These are phyloP conservation scores for Astur gentilis DNA, from an alignment of 2,113 vertebrate genomes.

Conservation along the genomic window DNA sequence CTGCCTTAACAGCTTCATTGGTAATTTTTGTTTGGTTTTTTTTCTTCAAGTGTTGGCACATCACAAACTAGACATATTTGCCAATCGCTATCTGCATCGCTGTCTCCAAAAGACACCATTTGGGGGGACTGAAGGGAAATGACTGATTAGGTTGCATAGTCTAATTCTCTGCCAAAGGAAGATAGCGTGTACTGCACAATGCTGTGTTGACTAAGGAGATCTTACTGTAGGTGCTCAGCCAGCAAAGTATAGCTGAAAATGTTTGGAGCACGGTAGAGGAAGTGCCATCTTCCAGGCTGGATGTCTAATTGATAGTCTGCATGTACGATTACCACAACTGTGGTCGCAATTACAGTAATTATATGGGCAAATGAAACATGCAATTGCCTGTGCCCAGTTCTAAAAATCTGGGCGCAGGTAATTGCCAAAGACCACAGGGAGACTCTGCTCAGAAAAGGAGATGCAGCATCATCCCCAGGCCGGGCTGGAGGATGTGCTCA, in stretches of 20 bases:
- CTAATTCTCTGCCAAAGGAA: not conserved
- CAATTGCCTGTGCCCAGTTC: not conserved
- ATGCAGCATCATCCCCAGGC: rapidly evolving
- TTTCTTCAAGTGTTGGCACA: not conserved
- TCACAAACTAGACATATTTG: not conserved
- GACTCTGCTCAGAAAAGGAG: not conserved
- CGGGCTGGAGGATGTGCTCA: not conserved
- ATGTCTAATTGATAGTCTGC: not conserved
- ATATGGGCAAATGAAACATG: not conserved
- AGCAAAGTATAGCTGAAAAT: not conserved
- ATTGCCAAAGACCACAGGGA: not conserved
- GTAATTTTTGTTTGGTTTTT: constrained; percentile 20
- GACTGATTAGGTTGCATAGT: not conserved
- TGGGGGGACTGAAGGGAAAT: not conserved
- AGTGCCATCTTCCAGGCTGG: not conserved
- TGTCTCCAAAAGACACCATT: not conserved
- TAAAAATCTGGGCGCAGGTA: not conserved
- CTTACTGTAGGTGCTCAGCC: not conserved
- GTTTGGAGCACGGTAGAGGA: not conserved
- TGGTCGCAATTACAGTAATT: constrained; percentile 3
- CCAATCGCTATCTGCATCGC: not conserved
- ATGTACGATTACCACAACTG: not conserved
- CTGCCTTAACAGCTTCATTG: not conserved
- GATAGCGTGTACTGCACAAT: not conserved
- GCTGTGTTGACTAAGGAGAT: not conserved